phyloP scores from a whole-genome alignment of 2,888 invertebrate genomes.

The Parnassius smintheus region DNA sequence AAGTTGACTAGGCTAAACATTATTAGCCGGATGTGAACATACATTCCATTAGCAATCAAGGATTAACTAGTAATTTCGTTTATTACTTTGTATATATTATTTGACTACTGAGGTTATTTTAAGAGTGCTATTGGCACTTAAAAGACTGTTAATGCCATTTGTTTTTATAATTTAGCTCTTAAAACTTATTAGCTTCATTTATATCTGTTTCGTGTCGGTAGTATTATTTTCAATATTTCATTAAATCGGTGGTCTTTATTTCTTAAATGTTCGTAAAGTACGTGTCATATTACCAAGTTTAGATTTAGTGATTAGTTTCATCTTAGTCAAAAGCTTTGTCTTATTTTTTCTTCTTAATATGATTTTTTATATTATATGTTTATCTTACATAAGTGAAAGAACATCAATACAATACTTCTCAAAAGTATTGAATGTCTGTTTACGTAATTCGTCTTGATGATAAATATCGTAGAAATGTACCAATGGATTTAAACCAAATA shows the following conservation, averaged over 20 bases:
- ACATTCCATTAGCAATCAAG: conserved; percentile 25
- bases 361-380: not conserved
- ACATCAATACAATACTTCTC: too few species aligned
- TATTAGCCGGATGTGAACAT: conserved; percentile 2
- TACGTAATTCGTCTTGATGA: too few species aligned
- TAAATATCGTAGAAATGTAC: conserved; percentile 38
- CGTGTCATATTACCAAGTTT: conserved; percentile 23
- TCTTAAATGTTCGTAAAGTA: conserved; percentile 6
- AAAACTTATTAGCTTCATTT: not conserved
- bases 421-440: too few species aligned
- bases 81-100: conserved; percentile 23
- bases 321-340: not conserved
- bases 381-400: not conserved
- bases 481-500: conserved; percentile 59
- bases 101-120: conserved; percentile 14
- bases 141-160: conserved; percentile 23
- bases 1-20: conserved; percentile 9
- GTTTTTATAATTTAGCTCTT: conserved; percentile 19
- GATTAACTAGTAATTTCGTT: conserved; percentile 16
- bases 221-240: too few species aligned
- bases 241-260: not conserved
- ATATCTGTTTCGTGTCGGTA: too few species aligned
- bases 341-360: not conserved
- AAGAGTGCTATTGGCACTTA: conserved; percentile 18
- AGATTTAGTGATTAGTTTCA: not conserved